Conservation (phyloP, 2,888 invertebrate species). For the Strigamia transsilvanica region DNA sequence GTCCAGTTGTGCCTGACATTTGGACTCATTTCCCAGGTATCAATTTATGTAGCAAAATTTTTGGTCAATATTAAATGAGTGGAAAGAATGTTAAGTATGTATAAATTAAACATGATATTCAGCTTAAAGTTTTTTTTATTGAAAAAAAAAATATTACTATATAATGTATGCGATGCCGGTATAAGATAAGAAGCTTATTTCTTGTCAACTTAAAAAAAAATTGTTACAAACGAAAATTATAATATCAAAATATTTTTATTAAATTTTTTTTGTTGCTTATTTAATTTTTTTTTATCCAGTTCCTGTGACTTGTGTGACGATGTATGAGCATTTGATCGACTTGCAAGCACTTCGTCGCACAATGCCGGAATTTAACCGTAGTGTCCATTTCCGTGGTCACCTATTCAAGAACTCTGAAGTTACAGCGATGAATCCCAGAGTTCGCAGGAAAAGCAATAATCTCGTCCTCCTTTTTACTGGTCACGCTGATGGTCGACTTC, state of each 20-base stretch:
- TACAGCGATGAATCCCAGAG: neutral
- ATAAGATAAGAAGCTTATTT: too few relatives aligned
- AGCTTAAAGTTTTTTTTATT: too few relatives aligned
- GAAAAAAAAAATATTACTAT: too few relatives aligned
- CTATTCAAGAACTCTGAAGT: neutral
- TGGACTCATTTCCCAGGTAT: neutral
- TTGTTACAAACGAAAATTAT: too few relatives aligned
- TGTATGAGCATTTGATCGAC: conserved; percentile 5
- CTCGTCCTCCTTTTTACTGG: neutral
- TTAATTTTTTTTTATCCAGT: neutral
- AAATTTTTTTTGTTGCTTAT: neutral
- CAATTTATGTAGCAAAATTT: neutral
- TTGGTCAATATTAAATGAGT: too few relatives aligned
- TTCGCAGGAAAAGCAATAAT: neutral
- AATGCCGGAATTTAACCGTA: neutral
- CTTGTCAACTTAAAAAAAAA: too few relatives aligned
- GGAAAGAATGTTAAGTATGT: too few relatives aligned
- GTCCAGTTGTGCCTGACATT: neutral
- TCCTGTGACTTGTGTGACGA: neutral
- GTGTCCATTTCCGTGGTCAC: neutral
- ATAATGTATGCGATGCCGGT: too few relatives aligned
- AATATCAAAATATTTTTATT: neutral
- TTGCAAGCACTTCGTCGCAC: neutral
- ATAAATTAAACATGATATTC: too few relatives aligned
- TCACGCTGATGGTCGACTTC: neutral